Conservation (phyloP, 23 tunicate species). For the Diplosoma virens region DNA sequence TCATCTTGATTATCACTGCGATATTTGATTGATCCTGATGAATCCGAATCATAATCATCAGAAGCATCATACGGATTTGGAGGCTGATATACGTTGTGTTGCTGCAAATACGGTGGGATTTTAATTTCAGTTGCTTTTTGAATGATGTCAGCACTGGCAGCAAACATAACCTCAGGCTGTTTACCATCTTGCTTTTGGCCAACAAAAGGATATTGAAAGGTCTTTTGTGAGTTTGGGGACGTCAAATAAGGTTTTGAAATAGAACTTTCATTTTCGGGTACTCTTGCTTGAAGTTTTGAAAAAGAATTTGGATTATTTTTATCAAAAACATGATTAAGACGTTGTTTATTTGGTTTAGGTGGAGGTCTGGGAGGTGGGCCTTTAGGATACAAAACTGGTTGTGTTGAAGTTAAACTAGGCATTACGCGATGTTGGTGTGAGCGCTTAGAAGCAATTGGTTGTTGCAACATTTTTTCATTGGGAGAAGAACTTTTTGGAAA, state of each 20-base stretch:
- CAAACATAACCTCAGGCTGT: conserved; percentile 8
- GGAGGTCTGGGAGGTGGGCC: conserved; percentile 89
- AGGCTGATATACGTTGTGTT: background rate
- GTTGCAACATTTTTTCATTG: too few relatives aligned
- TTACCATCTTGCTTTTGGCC: background rate
- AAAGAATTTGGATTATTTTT: background rate
- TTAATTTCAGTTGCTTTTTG: conserved; percentile 79
- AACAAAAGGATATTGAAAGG: background rate
- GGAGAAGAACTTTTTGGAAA: too few relatives aligned
- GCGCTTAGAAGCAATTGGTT: conserved; percentile 9
- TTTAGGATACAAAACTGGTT: background rate
- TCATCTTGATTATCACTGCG: conserved; percentile 67
- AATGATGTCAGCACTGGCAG: conserved; percentile 74
- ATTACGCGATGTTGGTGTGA: background rate
- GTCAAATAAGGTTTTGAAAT: background rate
- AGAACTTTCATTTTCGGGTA: background rate
- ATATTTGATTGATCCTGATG: conserved; percentile 62
- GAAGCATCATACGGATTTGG: background rate
- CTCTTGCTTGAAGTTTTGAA: too few relatives aligned
- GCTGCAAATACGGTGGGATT: conserved; percentile 64
- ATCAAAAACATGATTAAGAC: background rate
- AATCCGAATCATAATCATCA: conserved; percentile 45
- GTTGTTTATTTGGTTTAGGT: conserved; percentile 72
- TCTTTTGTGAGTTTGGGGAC: background rate
- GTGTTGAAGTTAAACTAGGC: background rate